phyloP scores from a whole-genome alignment of 2,113 vertebrate genomes.

The rat (Rattus norvegicus) region GRCr8 NC_086036.1:7704501-7705000 shows the following conservation, averaged over 20 bases:
- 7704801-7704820: neutral
- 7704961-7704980: neutral
- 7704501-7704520: neutral
- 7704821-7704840: neutral
- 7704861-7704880: conserved; percentile 9
- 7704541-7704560: neutral
- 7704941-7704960: neutral
- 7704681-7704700: neutral
- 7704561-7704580: neutral
- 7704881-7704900: neutral
- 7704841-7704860: neutral
- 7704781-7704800: neutral
- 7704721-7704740: neutral
- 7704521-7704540: neutral
- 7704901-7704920: neutral
- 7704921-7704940: neutral
- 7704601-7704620: neutral
- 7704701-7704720: neutral
- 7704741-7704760: neutral
- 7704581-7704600: neutral
- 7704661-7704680: fast-evolving
- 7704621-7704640: neutral
- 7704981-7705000: neutral
- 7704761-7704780: neutral
- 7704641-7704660: neutral